Evolutionary conservation across 2,113 vertebrate species (phyloP), one percentile per base, ranked within the genome.

Genomic region (Campylomormyrus tamandua): DNA sequence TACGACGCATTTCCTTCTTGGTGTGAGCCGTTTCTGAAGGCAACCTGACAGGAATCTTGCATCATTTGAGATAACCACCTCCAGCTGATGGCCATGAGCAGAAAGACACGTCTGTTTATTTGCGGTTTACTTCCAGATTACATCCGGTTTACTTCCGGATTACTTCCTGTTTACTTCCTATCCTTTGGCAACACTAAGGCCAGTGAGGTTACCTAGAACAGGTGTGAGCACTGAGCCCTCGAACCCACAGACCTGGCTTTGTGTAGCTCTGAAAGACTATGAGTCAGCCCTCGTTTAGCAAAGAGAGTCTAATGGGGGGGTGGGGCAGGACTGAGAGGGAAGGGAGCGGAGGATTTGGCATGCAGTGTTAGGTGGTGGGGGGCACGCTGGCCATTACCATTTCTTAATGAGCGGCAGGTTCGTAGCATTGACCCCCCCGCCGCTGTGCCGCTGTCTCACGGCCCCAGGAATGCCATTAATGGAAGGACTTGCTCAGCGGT

Each of bases 371-470:
- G 35, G 52, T 89, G 70, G 56, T 24, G 39, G 77, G 49, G 52
- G 89, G 15, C 31, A 4, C 49, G 42, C 50, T 50, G 89, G 46
- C 80, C 74, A 83, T 89, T 89, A 84, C 89, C 89, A 89, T 89
- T 89, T 89, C 74, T 58, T 89, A 89, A 89, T 89, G 89, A 89
- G 89, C 77, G 39, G 24, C 49, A 53, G 77, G 89, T 89, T 89
- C n/a, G 83, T 89, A 35, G 48, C 31, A 42, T 21, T 46, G 70
- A 27, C 27, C 49, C 88, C 35, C 89, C 35, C 2, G n/a, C 45
- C 7, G 77, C 50, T 83, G 70, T 83, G 74, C 74, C 70, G 35
- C 49, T 24, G 48, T 83, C 88, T 53, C 62, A 89, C 31, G 70
- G 88, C 46, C 88, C 45, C 42, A 89, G 88, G 88, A 52, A 77